These are phyloP conservation scores for Cnemophilus loriae DNA, from an alignment of 2,113 vertebrate species.

Conservation along the genomic window DNA sequence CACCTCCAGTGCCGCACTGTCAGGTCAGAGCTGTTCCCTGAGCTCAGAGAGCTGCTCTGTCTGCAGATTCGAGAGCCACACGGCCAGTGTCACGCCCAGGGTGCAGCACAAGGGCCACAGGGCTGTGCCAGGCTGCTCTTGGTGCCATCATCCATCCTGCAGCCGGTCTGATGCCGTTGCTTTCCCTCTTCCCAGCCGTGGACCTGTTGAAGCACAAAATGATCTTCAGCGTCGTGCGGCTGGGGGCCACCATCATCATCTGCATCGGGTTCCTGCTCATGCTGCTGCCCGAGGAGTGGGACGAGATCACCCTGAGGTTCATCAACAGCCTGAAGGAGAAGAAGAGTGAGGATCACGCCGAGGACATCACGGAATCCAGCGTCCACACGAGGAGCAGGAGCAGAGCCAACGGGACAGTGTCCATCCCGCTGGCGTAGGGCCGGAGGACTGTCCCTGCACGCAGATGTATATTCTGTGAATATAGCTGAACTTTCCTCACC, in stretches of 20 bases:
- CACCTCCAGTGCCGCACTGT: neutral
- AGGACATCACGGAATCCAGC: constrained; percentile 87
- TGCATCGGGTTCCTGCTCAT: constrained; percentile 93
- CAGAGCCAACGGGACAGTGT: constrained; percentile 88
- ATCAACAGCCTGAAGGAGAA: constrained; percentile 92
- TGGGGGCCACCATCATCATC: constrained; percentile 94
- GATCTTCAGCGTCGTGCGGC: constrained; percentile 92
- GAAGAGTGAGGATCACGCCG: constrained; percentile 87
- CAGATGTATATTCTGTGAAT: constrained; percentile 84
- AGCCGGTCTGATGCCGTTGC: neutral
- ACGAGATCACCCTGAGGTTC: constrained; percentile 91
- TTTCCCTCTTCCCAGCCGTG: constrained; percentile 72
- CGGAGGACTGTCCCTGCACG: constrained; percentile 39
- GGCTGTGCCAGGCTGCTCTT: neutral
- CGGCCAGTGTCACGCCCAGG: neutral
- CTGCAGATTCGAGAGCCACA: neutral
- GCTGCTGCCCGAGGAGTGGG: constrained; percentile 96
- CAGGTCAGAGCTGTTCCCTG: neutral
- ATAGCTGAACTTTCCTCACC: constrained; percentile 72
- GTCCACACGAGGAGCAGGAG: constrained; percentile 85
- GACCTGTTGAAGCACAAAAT: constrained; percentile 96
- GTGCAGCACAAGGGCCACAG: accelerated
- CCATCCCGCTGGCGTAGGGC: constrained; percentile 88
- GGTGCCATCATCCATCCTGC: neutral
- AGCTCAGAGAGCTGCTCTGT: neutral